Percentiles rank a stretch among this genome's conserved stretches.
phyloP scores from a whole-genome alignment of 23 tunicate genomes.

The Styela clava region DNA sequence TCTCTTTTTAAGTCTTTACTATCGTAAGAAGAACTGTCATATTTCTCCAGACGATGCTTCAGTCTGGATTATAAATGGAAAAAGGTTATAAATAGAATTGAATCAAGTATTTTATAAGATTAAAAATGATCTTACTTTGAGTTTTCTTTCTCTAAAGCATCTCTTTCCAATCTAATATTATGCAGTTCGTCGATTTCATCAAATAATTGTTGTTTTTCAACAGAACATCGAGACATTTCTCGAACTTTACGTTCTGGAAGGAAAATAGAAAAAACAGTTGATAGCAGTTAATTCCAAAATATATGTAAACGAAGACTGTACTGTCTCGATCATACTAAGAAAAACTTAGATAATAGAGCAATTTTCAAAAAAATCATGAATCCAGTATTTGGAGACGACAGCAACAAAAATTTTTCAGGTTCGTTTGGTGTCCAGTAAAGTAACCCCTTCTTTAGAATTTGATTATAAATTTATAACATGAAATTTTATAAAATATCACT shows the following conservation, averaged over 20 bases:
- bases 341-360: no score
- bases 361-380: no score
- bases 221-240: conserved; percentile 15
- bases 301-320: no score
- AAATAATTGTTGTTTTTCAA: conserved; percentile 19
- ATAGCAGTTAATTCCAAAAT: no score
- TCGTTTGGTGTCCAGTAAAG: no score
- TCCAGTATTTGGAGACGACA: no score
- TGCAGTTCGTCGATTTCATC: conserved; percentile 30
- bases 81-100: not conserved
- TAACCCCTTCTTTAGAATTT: no score
- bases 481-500: no score
- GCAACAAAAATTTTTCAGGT: no score
- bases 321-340: no score
- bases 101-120: not conserved
- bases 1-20: conserved; percentile 14
- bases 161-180: conserved; percentile 14
- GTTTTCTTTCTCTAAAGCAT: conserved; percentile 14
- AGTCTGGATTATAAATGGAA: not conserved
- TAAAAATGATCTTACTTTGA: not conserved
- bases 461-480: no score
- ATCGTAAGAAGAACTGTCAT: conserved; percentile 8
- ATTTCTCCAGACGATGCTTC: conserved; percentile 22
- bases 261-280: not conserved
- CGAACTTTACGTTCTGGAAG: conserved; percentile 3